phyloP scores from a whole-genome alignment of 2,888 invertebrate genomes.

The Agrochola macilenta region DNA sequence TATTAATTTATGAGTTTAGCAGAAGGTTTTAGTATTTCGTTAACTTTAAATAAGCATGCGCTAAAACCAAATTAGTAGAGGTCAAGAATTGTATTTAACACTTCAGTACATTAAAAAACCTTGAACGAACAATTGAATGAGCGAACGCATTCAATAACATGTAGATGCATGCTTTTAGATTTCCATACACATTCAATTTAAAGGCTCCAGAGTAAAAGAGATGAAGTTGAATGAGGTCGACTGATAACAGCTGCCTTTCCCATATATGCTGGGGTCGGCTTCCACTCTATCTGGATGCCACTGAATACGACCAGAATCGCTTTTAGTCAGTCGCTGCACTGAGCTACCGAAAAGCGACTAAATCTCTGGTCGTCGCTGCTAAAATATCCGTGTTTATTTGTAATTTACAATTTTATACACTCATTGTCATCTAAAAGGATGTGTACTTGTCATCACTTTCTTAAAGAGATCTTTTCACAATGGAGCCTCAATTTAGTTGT shows the following conservation, averaged over 20 bases:
- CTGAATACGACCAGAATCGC: background rate
- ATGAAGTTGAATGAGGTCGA: background rate
- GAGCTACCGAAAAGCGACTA: background rate
- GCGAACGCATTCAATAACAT: constrained; percentile 34
- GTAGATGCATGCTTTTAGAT: constrained; percentile 61
- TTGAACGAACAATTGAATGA: constrained; percentile 41
- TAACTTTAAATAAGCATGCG: background rate
- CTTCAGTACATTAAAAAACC: constrained; percentile 8
- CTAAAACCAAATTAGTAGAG: background rate
- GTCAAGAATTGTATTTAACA: constrained; percentile 27
- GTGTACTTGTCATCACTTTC: background rate
- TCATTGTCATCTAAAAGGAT: too few species aligned
- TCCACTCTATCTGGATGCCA: background rate
- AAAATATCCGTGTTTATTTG: background rate
- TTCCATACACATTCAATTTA: constrained; percentile 54
- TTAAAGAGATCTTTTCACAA: background rate
- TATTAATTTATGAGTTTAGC: background rate
- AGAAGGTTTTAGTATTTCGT: background rate
- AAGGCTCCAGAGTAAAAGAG: constrained; percentile 40
- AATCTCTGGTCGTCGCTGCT: background rate
- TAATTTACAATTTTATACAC: background rate
- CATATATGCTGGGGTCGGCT: background rate
- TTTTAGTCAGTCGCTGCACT: background rate
- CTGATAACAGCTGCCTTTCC: background rate
- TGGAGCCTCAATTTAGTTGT: constrained; percentile 50